Evolutionary conservation across 1,140 invertebrate species (phyloP).

Genomic region (Hylaeus anthracinus): DNA sequence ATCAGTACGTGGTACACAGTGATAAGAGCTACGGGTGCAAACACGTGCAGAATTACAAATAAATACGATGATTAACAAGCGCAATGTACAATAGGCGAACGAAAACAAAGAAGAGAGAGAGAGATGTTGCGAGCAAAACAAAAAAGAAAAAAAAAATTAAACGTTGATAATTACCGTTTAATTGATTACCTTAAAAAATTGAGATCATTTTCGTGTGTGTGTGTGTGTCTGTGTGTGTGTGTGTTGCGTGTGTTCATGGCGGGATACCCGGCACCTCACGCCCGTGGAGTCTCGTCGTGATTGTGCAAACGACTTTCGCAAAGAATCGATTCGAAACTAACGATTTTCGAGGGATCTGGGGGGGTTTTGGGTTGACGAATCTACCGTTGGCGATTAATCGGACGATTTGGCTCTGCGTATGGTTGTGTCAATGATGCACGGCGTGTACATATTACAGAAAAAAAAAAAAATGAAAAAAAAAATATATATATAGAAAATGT

Average conservation of each 20-base stretch:
- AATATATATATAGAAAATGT: not conserved
- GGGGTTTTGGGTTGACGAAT: not conserved
- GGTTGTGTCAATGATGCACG: conserved; percentile 5
- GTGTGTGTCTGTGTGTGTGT: conserved; percentile 36
- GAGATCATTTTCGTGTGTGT: conserved; percentile 76
- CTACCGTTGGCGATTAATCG: conserved; percentile 9
- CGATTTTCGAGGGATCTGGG: not conserved
- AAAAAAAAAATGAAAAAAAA: conserved; percentile 8
- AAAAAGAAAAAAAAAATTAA: conserved; percentile 51
- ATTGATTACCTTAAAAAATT: conserved; percentile 74
- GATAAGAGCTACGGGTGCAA: conserved; percentile 65
- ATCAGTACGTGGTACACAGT: conserved; percentile 28
- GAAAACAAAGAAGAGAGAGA: conserved; percentile 2
- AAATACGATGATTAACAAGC: conserved; percentile 77
- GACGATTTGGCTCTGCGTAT: not conserved
- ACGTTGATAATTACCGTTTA: conserved; percentile 66
- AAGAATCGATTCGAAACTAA: conserved; percentile 19
- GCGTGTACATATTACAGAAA: not conserved
- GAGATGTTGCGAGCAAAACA: conserved; percentile 37
- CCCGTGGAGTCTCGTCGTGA: conserved; percentile 1
- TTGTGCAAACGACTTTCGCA: conserved; percentile 38
- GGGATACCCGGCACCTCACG: not conserved
- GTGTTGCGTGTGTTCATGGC: conserved; percentile 14
- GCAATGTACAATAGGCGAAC: conserved; percentile 55
- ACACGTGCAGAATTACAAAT: conserved; percentile 70